These are phyloP conservation scores for Montipora efflorescens DNA, from an alignment of 64 coral and sea anemone genomes.

Conservation along the genomic window DNA sequence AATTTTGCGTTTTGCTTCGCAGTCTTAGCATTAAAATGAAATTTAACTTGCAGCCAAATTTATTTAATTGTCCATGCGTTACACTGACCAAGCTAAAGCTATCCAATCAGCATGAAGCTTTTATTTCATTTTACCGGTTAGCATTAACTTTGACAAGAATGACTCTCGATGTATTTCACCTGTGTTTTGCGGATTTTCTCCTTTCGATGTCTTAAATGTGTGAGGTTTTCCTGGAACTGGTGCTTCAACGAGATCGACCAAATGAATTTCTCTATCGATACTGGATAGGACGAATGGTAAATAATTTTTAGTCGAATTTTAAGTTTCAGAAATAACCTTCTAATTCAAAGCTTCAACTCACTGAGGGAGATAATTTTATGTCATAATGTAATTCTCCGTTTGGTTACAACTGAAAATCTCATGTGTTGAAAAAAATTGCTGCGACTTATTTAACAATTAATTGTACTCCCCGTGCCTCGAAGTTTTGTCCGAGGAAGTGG, in stretches of 20 bases:
- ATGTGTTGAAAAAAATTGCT: not conserved
- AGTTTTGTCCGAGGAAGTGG: not conserved
- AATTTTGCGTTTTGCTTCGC: not conserved
- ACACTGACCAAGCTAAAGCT: not conserved
- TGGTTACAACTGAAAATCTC: not conserved
- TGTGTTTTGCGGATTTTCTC: constrained; percentile 33
- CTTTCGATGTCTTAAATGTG: constrained; percentile 51
- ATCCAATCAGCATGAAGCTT: constrained; percentile 12
- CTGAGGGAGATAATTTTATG: not conserved
- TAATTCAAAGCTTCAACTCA: not conserved
- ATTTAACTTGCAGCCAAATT: not conserved
- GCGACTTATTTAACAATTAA: not conserved
- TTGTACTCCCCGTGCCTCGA: not conserved
- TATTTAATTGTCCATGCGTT: not conserved
- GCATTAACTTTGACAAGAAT: not conserved
- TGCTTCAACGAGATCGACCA: constrained; percentile 33
- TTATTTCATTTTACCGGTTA: constrained; percentile 34
- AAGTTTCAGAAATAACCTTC: not conserved
- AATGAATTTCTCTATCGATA: constrained; percentile 69
- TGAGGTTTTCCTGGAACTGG: constrained; percentile 63
- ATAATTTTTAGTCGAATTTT: not conserved
- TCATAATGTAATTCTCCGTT: not conserved
- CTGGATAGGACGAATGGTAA: constrained; percentile 73
- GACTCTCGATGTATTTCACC: constrained; percentile 33
- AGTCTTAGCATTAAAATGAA: not conserved